These are phyloP conservation scores for Thereuonema tuberculata DNA, from an alignment of 1,140 invertebrate genomes.

Conservation along the genomic window DNA sequence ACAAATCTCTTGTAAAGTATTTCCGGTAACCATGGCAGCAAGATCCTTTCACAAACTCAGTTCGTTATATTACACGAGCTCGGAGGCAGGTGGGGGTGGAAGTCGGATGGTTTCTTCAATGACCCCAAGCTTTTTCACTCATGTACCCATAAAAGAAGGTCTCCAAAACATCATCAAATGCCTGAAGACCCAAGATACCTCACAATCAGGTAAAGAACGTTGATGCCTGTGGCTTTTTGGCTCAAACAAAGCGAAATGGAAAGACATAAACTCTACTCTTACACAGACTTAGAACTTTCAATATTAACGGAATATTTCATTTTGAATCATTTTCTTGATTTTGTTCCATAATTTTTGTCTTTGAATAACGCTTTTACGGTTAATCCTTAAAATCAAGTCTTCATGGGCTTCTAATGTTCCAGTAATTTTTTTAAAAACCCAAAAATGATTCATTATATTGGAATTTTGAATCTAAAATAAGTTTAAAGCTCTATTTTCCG, in stretches of 20 bases:
- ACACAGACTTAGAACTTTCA: not conserved
- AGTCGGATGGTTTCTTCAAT: slow-evolving; percentile 6
- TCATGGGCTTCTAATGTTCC: too few species aligned
- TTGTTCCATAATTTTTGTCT: not conserved
- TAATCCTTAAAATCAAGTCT: too few species aligned
- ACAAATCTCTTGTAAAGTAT: slow-evolving; percentile 18
- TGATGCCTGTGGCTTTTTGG: too few species aligned
- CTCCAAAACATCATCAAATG: slow-evolving; percentile 21
- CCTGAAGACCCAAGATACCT: slow-evolving; percentile 19
- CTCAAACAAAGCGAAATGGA: too few species aligned
- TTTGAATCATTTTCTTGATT: not conserved
- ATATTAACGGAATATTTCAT: not conserved
- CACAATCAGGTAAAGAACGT: slow-evolving; percentile 15
- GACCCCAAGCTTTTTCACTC: slow-evolving; percentile 12
- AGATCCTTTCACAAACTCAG: slow-evolving; percentile 11
- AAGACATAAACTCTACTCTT: too few species aligned
- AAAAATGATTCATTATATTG: too few species aligned
- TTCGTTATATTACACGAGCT: slow-evolving; percentile 7
- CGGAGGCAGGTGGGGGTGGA: not conserved
- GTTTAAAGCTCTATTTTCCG: too few species aligned
- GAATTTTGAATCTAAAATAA: too few species aligned
- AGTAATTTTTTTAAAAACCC: too few species aligned
- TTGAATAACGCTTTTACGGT: too few species aligned
- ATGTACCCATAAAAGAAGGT: slow-evolving; percentile 20
- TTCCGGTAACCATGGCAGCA: slow-evolving; percentile 15